phyloP scores from a whole-genome alignment of 2,797 vertebrate genomes.

The Schizothorax lantsangensis region DNA sequence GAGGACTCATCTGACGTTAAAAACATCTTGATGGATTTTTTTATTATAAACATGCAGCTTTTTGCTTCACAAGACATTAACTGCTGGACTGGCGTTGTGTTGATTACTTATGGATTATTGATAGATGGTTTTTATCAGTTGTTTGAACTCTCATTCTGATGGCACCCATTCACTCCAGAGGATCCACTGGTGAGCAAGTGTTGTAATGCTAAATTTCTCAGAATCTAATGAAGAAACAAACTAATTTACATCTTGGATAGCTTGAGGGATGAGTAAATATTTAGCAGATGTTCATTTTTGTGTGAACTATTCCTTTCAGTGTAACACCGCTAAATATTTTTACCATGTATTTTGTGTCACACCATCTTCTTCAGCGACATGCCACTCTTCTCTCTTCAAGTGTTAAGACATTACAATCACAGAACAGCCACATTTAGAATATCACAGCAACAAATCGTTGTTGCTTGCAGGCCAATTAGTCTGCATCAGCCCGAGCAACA shows the following conservation, averaged over 20 bases:
- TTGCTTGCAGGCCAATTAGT: constrained; percentile 56
- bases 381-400: neutral
- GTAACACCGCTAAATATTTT: neutral
- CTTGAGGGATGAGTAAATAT: neutral
- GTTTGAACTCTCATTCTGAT: neutral
- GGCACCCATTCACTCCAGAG: neutral
- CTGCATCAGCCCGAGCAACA: constrained; percentile 54
- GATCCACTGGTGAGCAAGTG: neutral
- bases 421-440: constrained; percentile 50
- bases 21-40: neutral
- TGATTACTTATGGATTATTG: neutral
- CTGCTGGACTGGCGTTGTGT: neutral
- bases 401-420: constrained; percentile 31
- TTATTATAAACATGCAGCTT: neutral
- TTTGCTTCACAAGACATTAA: neutral
- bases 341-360: neutral
- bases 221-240: neutral
- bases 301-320: neutral
- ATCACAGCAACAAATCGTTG: constrained; percentile 55
- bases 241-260: neutral
- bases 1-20: neutral
- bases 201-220: neutral
- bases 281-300: neutral
- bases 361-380: neutral
- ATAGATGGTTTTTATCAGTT: neutral